Percentiles rank a stretch among this genome's conserved stretches.
These are phyloP conservation scores for Sitobion miscanthi DNA, from an alignment of 1,140 invertebrate genomes.

Conservation along the genomic window DNA sequence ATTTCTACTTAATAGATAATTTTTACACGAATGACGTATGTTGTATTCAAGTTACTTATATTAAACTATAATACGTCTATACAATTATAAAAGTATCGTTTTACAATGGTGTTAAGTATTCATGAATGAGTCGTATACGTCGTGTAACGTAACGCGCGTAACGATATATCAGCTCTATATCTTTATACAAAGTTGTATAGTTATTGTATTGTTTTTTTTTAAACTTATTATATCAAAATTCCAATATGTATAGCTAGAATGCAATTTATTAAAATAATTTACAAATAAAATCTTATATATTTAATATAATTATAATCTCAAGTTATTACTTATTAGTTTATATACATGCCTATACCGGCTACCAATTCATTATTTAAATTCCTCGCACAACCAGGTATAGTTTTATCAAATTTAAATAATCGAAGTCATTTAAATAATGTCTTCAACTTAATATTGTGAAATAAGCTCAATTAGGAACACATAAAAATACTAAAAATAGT, in stretches of 20 bases:
- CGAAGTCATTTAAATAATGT: too few species aligned
- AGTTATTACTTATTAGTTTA: too few species aligned
- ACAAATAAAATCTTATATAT: neutral
- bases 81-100: neutral
- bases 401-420: too few species aligned
- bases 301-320: neutral
- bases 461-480: too few species aligned
- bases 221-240: neutral
- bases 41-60: neutral
- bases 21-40: neutral
- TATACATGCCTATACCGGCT: too few species aligned
- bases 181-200: neutral
- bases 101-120: neutral
- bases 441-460: too few species aligned
- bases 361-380: too few species aligned
- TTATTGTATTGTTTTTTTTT: neutral
- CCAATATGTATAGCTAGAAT: neutral
- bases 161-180: neutral
- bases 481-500: too few species aligned
- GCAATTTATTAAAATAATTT: neutral
- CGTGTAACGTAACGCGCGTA: neutral
- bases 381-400: too few species aligned
- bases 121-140: neutral
- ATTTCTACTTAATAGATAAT: neutral
- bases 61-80: neutral